Evolutionary conservation across 2,797 vertebrate species (phyloP).

Genomic region (Neosilurus mollespiculum): DNA sequence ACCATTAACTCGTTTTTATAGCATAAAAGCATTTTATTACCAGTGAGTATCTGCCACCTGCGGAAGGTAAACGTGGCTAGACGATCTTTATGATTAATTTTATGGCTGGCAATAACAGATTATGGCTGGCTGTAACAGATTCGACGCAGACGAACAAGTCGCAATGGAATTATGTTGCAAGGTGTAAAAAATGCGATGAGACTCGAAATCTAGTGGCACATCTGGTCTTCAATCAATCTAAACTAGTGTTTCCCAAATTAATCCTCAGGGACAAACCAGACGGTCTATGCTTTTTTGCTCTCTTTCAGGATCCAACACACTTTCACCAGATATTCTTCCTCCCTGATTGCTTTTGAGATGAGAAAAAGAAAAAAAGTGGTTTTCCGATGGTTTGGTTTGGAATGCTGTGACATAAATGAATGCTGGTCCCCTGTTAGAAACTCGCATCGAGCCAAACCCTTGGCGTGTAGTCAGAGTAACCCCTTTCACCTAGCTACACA

Average conservation of each 20-base stretch:
- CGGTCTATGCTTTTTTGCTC: neutral
- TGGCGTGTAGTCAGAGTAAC: neutral
- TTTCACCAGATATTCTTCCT: neutral
- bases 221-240: slow-evolving; percentile 5
- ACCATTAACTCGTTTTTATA: slow-evolving; percentile 52
- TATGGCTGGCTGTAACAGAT: slow-evolving; percentile 15
- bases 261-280: neutral
- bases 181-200: slow-evolving; percentile 4
- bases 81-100: slow-evolving; percentile 19
- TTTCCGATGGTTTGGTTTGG: neutral
- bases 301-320: neutral
- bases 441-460: neutral
- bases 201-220: slow-evolving; percentile 4
- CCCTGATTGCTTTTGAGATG: neutral
- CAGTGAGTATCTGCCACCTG: neutral
- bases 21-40: slow-evolving; percentile 16
- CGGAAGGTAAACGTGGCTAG: slow-evolving; percentile 20
- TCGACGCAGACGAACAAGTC: slow-evolving; percentile 13
- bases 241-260: slow-evolving; percentile 1
- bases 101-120: neutral
- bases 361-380: neutral
- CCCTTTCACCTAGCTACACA: neutral
- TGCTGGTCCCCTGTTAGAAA: neutral
- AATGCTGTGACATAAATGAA: neutral
- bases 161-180: neutral